Evolutionary conservation across 1,140 invertebrate species (phyloP).

Genomic region (Diorhabda carinulata): DNA sequence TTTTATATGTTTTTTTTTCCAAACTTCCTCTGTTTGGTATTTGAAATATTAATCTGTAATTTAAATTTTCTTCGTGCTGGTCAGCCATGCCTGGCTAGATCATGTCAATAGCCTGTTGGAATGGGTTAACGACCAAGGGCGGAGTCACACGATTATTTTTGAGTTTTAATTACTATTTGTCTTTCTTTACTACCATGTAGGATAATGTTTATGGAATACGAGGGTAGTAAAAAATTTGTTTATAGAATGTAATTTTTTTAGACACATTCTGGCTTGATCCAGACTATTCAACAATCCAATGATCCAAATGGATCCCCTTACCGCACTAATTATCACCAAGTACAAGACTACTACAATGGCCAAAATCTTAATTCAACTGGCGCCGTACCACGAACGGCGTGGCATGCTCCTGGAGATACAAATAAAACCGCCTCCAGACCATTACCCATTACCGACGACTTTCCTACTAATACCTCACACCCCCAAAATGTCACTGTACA

Average conservation of each 20-base stretch:
- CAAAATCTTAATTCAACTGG: constrained; percentile 35
- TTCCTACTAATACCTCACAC: constrained; percentile 39
- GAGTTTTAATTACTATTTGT: not conserved
- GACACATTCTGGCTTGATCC: constrained; percentile 39
- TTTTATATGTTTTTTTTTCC: no score
- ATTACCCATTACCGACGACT: constrained; percentile 1
- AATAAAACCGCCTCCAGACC: constrained; percentile 26
- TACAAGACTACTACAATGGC: constrained; percentile 39
- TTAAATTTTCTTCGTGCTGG: not conserved
- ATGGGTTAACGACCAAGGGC: not conserved
- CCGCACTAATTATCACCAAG: constrained; percentile 38
- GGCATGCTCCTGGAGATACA: constrained; percentile 29
- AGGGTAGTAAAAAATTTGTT: no score
- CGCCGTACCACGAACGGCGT: constrained; percentile 38
- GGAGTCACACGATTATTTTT: not conserved
- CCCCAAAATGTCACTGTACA: constrained; percentile 50
- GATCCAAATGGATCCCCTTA: constrained; percentile 33
- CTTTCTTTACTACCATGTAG: not conserved
- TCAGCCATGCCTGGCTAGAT: not conserved
- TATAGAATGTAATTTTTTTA: constrained; percentile 19
- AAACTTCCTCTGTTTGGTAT: no score
- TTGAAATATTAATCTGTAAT: not conserved
- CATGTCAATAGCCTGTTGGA: not conserved
- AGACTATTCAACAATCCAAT: constrained; percentile 31
- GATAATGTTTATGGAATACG: no score